phyloP scores from a whole-genome alignment of 2,113 vertebrate genomes.

The Hippocampus mohnikei region DNA sequence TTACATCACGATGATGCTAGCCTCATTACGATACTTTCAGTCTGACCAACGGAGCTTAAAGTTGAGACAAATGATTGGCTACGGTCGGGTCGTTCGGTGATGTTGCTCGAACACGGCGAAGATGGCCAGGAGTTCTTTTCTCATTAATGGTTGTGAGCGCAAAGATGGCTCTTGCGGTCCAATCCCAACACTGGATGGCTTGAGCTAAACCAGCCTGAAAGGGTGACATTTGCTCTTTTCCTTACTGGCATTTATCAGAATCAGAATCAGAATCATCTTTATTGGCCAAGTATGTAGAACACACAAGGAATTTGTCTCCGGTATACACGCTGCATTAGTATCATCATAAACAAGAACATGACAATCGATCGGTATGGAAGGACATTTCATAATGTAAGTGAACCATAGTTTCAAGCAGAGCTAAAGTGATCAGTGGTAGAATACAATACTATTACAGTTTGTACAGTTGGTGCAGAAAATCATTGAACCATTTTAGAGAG shows the following conservation, averaged over 20 bases:
- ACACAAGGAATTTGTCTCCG: too few species aligned
- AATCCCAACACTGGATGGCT: not conserved
- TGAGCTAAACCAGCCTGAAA: not conserved
- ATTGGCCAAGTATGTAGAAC: too few species aligned
- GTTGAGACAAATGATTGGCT: constrained; percentile 48
- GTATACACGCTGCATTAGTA: too few species aligned
- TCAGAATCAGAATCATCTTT: too few species aligned
- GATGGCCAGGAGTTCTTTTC: not conserved
- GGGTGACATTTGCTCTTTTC: not conserved
- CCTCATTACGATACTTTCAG: constrained; percentile 21
- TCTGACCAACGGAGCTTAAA: constrained; percentile 24
- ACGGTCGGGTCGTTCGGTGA: constrained; percentile 43
- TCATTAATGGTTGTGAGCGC: not conserved
- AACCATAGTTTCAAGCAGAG: too few species aligned
- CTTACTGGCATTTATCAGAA: not conserved
- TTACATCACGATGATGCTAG: constrained; percentile 13
- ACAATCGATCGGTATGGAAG: too few species aligned
- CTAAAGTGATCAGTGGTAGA: too few species aligned
- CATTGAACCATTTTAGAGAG: too few species aligned
- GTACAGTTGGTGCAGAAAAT: too few species aligned
- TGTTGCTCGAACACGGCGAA: constrained; percentile 7
- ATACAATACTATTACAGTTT: too few species aligned
- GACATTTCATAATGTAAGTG: too few species aligned
- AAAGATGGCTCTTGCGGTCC: not conserved
- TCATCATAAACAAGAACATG: too few species aligned